Percentiles rank a stretch among this genome's conserved stretches.
These are phyloP conservation scores for Pseudocheirus occidentalis DNA, from an alignment of 2,797 vertebrate species.

Conservation along the genomic window DNA sequence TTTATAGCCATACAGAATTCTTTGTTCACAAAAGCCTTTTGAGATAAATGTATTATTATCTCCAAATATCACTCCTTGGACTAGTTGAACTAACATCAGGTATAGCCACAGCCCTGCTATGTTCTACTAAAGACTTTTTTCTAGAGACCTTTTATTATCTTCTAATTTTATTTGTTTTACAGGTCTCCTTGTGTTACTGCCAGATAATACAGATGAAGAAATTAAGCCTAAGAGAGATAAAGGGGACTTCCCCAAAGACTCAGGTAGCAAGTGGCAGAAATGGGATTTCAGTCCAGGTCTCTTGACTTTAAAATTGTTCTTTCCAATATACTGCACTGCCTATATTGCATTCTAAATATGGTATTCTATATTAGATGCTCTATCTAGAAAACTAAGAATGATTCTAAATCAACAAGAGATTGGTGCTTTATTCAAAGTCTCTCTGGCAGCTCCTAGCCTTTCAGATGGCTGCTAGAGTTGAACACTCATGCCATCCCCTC, in stretches of 20 bases:
- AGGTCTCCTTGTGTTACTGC: not conserved
- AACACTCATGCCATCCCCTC: not conserved
- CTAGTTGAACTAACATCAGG: not conserved
- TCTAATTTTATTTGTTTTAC: not conserved
- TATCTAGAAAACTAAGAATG: not conserved
- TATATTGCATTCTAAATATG: not conserved
- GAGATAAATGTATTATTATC: not conserved
- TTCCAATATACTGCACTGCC: not conserved
- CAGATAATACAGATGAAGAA: not conserved
- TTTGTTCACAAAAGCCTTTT: not conserved
- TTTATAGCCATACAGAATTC: not conserved
- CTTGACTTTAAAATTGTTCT: not conserved
- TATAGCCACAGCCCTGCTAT: not conserved
- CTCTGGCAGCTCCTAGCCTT: not conserved
- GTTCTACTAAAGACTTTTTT: not conserved
- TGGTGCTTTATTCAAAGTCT: not conserved
- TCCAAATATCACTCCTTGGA: not conserved
- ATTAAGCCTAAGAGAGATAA: not conserved
- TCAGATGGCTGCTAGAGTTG: not conserved
- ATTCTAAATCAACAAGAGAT: not conserved
- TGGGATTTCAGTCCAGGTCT: not conserved
- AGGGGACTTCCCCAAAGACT: not conserved
- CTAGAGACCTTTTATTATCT: not conserved
- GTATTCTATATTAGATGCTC: not conserved
- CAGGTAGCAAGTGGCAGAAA: not conserved